A percentile compares a stretch with the other conserved stretches of the same genome.
Conservation (phyloP, 2,888 invertebrate genomes). For the Parnassius mnemosyne region DNA sequence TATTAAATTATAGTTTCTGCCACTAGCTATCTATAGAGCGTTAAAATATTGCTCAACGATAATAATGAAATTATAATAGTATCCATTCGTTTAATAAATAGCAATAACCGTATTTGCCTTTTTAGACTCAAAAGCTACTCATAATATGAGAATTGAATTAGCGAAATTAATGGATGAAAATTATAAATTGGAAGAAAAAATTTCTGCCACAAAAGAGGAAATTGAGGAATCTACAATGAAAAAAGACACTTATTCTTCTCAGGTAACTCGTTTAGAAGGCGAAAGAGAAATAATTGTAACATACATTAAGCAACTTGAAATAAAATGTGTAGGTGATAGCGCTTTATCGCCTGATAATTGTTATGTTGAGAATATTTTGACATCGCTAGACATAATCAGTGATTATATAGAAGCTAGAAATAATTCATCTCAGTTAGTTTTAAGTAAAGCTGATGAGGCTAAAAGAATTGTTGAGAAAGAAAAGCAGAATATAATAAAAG, state of each 20-base stretch:
- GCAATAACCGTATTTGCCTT: constrained; percentile 5
- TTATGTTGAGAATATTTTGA: constrained; percentile 48
- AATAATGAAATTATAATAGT: no score
- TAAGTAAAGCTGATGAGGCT: constrained; percentile 68
- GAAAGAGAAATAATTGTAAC: constrained; percentile 46
- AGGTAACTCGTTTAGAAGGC: constrained; percentile 7
- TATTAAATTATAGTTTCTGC: no score
- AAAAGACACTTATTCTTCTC: not conserved
- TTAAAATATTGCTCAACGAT: no score
- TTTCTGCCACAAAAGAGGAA: constrained; percentile 48
- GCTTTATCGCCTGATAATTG: constrained; percentile 47
- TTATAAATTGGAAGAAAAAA: constrained; percentile 46
- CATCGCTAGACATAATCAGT: constrained; percentile 54
- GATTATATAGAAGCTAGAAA: constrained; percentile 47
- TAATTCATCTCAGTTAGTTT: constrained; percentile 61
- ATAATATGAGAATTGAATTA: constrained; percentile 68
- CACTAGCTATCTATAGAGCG: no score
- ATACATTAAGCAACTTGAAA: constrained; percentile 53
- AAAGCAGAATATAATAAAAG: constrained; percentile 60
- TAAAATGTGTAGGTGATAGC: constrained; percentile 58
- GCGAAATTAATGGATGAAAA: constrained; percentile 56
- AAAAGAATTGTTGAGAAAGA: constrained; percentile 65
- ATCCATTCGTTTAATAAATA: no score
- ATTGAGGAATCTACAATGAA: constrained; percentile 47
- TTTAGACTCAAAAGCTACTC: constrained; percentile 69